Conservation (phyloP, 1,140 invertebrate species). For the Phymastichus coffea region DNA sequence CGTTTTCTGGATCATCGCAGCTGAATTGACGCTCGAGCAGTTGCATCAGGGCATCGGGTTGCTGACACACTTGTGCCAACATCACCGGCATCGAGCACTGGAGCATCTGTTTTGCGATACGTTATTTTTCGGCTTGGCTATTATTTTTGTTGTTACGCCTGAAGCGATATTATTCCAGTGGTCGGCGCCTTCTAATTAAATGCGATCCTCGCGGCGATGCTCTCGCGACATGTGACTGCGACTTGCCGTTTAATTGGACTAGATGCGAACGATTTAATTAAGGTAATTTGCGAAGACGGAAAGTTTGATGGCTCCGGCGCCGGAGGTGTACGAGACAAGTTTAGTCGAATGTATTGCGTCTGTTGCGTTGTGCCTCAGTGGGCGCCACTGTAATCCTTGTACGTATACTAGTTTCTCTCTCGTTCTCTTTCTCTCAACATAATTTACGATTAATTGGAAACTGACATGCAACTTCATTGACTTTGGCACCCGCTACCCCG, state of each 20-base stretch:
- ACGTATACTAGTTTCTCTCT: background rate
- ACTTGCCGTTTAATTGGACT: background rate
- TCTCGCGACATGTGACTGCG: background rate
- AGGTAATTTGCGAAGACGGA: background rate
- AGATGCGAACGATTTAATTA: background rate
- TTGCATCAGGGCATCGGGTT: constrained; percentile 28
- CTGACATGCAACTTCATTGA: too few relatives aligned
- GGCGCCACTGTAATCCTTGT: background rate
- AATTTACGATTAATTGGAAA: too few relatives aligned
- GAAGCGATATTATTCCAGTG: too few relatives aligned
- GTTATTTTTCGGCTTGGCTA: too few relatives aligned
- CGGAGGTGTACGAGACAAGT: too few relatives aligned
- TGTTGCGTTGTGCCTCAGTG: background rate
- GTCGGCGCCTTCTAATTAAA: too few relatives aligned
- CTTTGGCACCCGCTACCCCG: too few relatives aligned
- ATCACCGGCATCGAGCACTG: constrained; percentile 67
- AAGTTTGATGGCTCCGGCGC: background rate
- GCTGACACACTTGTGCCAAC: constrained; percentile 63
- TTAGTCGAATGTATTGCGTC: background rate
- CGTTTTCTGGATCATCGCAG: constrained; percentile 34
- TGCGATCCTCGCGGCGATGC: background rate
- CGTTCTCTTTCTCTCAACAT: too few relatives aligned
- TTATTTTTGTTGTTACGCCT: too few relatives aligned
- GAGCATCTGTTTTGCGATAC: constrained; percentile 52
- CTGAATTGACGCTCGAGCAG: constrained; percentile 33